Percentiles rank a stretch among this genome's conserved stretches.
phyloP scores from a whole-genome alignment of 2,888 invertebrate genomes.

The Napeogenes inachia region DNA sequence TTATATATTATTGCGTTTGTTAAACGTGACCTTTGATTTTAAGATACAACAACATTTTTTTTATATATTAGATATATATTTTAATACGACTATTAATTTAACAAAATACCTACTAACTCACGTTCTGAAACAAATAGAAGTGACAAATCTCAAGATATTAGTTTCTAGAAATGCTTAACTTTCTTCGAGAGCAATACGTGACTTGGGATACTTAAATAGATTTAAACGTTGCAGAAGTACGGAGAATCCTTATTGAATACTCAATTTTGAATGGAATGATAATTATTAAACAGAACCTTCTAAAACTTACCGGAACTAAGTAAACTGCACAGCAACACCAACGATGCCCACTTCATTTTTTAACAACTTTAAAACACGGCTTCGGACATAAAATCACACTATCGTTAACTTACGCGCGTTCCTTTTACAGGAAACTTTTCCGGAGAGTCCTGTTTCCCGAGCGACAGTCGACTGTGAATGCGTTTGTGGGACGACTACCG shows the following conservation, averaged over 20 bases:
- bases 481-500: slow-evolving; percentile 42
- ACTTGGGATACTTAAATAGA: no score
- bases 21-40: no score
- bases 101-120: no score
- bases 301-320: slow-evolving; percentile 53
- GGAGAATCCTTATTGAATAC: background rate
- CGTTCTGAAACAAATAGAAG: slow-evolving; percentile 5
- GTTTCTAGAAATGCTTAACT: slow-evolving; percentile 12
- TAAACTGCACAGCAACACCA: slow-evolving; percentile 45
- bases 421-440: slow-evolving; percentile 48
- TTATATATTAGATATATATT: no score
- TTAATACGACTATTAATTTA: no score
- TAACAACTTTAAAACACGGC: slow-evolving; percentile 45
- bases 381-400: slow-evolving; percentile 38
- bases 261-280: background rate
- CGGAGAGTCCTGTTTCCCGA: slow-evolving; percentile 40
- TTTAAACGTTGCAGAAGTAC: no score
- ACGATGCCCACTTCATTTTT: slow-evolving; percentile 57
- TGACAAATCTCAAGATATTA: slow-evolving; percentile 26
- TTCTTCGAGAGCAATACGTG: background rate
- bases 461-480: slow-evolving; percentile 45
- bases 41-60: no score
- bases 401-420: slow-evolving; percentile 17
- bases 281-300: background rate
- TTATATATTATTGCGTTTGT: no score